A percentile compares a stretch with the other conserved stretches of the same genome.
phyloP scores from a whole-genome alignment of 2,888 invertebrate genomes.

The Argynnis bischoffii region DNA sequence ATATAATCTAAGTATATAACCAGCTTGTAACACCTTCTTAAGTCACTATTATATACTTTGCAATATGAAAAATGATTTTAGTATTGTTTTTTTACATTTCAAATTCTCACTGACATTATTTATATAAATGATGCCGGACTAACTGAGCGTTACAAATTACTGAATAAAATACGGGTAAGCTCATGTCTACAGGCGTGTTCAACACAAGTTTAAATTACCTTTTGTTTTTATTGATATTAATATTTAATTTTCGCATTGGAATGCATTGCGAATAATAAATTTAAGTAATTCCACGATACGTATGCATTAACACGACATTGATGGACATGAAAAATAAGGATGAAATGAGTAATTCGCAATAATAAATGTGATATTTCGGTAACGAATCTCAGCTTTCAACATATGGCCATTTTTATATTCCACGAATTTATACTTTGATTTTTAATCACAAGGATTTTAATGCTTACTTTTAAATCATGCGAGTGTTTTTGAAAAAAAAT shows the following conservation, averaged over 20 bases:
- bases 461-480: background rate
- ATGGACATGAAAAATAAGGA: constrained; percentile 40
- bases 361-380: constrained; percentile 12
- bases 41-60: no score
- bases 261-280: constrained; percentile 40
- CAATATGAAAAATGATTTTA: no score
- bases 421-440: background rate
- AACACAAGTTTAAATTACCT: constrained; percentile 52
- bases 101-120: constrained; percentile 6
- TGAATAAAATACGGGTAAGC: constrained; percentile 33
- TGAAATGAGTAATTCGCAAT: constrained; percentile 20
- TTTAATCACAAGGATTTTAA: background rate
- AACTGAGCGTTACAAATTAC: constrained; percentile 43
- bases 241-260: constrained; percentile 68
- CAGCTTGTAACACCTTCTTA: no score
- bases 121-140: constrained; percentile 29
- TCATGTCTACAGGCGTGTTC: constrained; percentile 54
- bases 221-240: constrained; percentile 67
- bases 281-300: constrained; percentile 34
- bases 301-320: constrained; percentile 41
- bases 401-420: constrained; percentile 3
- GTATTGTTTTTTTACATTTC: background rate
- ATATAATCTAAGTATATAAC: no score
- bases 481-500: no score
- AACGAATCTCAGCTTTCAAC: background rate